Base-by-base conservation (phyloP, 30 jellyfish, hydroid and myxozoan species). In the Pseudorhiza aurosa region DNA sequence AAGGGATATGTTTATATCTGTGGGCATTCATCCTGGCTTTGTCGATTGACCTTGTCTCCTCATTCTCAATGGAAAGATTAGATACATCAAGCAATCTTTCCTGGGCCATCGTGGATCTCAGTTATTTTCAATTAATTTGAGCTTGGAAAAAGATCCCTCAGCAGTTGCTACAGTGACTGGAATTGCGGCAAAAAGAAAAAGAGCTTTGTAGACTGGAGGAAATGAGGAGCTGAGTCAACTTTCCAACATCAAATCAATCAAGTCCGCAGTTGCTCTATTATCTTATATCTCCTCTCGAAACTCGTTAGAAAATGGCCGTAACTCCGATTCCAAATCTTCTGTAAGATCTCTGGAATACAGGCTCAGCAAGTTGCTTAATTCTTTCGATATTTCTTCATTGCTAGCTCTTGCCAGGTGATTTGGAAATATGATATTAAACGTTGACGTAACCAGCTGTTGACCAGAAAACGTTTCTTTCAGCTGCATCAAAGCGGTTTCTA, bases 131-230 rank as follows among this genome's bases (percentile, higher is more conserved):
- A 57, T 57, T 36, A 58, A 39, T 76, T 56, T 76, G 57, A 22
- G 68, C 71, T 35, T 76, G 29, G 57, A 56, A 56, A 32, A 56
- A 0, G 69, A 59, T 58, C 78, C 58, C 68, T 62, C 70, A 39
- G 88, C 80, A 32, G 70, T 19, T 17, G 69, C 88, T 17, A 36
- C 88, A 35, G 88, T 76, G 19, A 76, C 70, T 11, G 79, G 88
- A 33, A 53, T 51, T 51, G 87, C 58, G 68, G 30, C 79, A 18
- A 31, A 76, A 57, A 76, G 88, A 31, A 55, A 33, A 35, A 76
- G 67, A 1, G 40, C 45, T 68, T 68, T 68, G 69, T 68, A 68
- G 30, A 67, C 75, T 67, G 31, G 31, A 11, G 82, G 82, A 42
- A 68, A 68, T 24, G 82, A 68, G 8, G 84, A 70, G 46, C 84